Percentiles rank a stretch among this genome's conserved stretches.
Conservation (phyloP, 1,140 invertebrate genomes). For the Nasonia giraulti region DNA sequence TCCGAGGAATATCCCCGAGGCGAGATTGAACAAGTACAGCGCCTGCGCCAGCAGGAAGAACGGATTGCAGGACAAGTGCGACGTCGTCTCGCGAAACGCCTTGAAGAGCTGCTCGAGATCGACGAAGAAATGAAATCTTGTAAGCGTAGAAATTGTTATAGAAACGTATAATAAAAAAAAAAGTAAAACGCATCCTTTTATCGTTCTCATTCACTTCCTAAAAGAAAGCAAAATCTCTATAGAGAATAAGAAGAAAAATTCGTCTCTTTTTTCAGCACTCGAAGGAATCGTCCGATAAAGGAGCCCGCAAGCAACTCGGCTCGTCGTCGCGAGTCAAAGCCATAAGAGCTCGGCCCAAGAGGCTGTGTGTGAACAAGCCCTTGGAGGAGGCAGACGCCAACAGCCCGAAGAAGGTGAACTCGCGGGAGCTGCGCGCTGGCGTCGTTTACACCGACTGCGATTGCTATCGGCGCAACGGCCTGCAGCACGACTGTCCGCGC, state of each 20-base stretch:
- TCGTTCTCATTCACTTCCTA: neutral
- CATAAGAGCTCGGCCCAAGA: conserved; percentile 25
- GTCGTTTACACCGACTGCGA: conserved; percentile 80
- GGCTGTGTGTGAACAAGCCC: conserved; percentile 28
- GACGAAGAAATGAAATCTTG: neutral
- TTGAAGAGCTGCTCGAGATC: conserved; percentile 29
- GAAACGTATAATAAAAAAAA: neutral
- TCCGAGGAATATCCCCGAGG: conserved; percentile 46
- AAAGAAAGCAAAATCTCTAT: neutral
- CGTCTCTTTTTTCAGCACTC: neutral
- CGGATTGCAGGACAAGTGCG: conserved; percentile 59
- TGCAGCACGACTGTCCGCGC: conserved; percentile 81
- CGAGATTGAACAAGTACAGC: conserved; percentile 52
- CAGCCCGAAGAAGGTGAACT: conserved; percentile 69
- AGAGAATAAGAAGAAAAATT: neutral
- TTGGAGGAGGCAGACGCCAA: neutral
- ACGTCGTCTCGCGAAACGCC: conserved; percentile 15
- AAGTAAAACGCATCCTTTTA: neutral
- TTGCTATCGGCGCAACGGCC: conserved; percentile 81
- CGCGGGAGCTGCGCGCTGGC: conserved; percentile 78
- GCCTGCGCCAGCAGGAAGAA: conserved; percentile 55
- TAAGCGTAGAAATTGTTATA: no score
- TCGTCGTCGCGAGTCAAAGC: neutral
- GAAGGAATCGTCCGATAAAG: neutral
- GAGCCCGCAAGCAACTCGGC: neutral